phyloP scores from a whole-genome alignment of 2,113 vertebrate species.

The Mirza zaza region DNA sequence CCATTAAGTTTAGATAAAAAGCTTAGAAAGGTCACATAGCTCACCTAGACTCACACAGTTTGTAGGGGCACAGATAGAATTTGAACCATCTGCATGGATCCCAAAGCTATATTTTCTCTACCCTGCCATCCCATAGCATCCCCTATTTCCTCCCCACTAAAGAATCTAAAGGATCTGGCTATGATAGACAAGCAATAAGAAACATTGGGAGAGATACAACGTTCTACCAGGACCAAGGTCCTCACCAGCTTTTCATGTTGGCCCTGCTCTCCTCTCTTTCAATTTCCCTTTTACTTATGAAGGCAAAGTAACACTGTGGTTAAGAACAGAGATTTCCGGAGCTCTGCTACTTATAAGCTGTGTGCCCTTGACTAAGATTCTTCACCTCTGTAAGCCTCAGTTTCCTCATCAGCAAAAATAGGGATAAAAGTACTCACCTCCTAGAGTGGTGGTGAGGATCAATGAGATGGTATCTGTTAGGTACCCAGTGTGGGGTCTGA shows the following conservation, averaged over 20 bases:
- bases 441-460: not conserved
- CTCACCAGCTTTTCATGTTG: not conserved
- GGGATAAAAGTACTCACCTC: not conserved
- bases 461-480: not conserved
- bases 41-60: not conserved
- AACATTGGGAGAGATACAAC: not conserved
- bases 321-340: not conserved
- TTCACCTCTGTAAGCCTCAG: not conserved
- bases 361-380: constrained; percentile 15
- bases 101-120: not conserved
- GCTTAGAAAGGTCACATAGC: not conserved
- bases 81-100: not conserved
- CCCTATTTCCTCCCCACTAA: not conserved
- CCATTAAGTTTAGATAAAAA: not conserved
- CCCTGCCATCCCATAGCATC: not conserved
- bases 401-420: constrained; percentile 41
- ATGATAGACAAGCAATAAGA: not conserved
- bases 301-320: not conserved
- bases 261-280: not conserved
- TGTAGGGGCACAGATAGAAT: not conserved
- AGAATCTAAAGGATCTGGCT: not conserved
- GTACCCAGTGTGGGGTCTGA: not conserved
- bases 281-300: not conserved
- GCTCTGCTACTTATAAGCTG: not conserved
- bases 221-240: not conserved